These are phyloP conservation scores for Arrhamphus sclerolepis DNA, from an alignment of 2,797 vertebrate genomes.

Conservation along the genomic window DNA sequence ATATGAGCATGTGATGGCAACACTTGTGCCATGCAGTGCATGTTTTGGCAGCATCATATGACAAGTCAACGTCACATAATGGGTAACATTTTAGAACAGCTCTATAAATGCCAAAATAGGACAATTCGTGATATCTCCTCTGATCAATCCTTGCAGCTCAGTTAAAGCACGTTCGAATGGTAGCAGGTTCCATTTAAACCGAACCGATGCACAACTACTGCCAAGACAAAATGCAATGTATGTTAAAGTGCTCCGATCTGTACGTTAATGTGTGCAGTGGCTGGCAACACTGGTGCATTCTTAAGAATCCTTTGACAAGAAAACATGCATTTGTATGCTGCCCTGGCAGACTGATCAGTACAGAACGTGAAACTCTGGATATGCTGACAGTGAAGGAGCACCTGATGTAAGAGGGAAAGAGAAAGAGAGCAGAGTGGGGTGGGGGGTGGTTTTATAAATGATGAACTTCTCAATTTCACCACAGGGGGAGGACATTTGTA, in stretches of 20 bases:
- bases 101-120: neutral
- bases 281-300: neutral
- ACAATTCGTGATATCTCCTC: neutral
- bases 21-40: slow-evolving; percentile 13
- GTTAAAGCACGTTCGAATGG: slow-evolving; percentile 23
- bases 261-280: neutral
- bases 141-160: neutral
- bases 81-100: neutral
- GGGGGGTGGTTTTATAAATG: neutral
- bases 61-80: neutral
- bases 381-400: slow-evolving; percentile 4
- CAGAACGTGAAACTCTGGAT: slow-evolving; percentile 25
- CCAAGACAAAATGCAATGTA: neutral
- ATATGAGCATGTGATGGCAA: slow-evolving; percentile 58
- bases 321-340: neutral
- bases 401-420: slow-evolving; percentile 20
- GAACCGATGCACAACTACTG: slow-evolving; percentile 5
- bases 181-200: slow-evolving; percentile 26
- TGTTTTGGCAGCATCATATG: slow-evolving; percentile 33
- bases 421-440: neutral
- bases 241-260: neutral
- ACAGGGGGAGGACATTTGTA: slow-evolving; percentile 23
- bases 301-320: neutral
- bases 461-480: too few relatives aligned
- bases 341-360: slow-evolving; percentile 21